These are phyloP conservation scores for Amphipyra berbera DNA, from an alignment of 2,888 invertebrate species.

Conservation along the genomic window DNA sequence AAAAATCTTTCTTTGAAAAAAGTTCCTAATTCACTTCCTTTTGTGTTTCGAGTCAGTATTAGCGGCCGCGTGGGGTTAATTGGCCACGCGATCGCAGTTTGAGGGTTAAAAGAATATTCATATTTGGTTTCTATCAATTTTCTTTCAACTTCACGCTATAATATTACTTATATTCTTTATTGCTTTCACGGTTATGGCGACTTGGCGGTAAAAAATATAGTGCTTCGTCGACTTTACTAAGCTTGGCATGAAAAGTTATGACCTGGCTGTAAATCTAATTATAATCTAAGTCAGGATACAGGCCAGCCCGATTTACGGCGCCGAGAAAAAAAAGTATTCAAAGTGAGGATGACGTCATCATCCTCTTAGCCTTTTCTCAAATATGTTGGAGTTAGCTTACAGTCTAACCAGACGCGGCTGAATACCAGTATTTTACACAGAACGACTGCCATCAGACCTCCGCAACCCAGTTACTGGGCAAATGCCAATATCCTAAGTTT, in stretches of 20 bases:
- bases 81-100: constrained; percentile 61
- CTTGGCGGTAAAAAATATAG: constrained; percentile 23
- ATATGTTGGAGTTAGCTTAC: too few relatives aligned
- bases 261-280: constrained; percentile 50
- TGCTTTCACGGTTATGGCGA: constrained; percentile 21
- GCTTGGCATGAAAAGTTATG: constrained; percentile 43
- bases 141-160: constrained; percentile 21
- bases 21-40: constrained; percentile 55
- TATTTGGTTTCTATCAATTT: constrained; percentile 49
- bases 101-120: constrained; percentile 49
- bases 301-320: constrained; percentile 30
- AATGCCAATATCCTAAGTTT: too few relatives aligned
- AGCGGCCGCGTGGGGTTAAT: constrained; percentile 52
- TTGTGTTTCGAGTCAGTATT: constrained; percentile 49
- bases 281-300: constrained; percentile 40
- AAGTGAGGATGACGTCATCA: too few relatives aligned
- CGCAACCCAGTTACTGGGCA: too few relatives aligned
- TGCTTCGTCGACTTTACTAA: constrained; percentile 31
- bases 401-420: too few relatives aligned
- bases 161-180: constrained; percentile 20
- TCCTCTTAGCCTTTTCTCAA: too few relatives aligned
- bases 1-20: constrained; percentile 26
- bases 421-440: too few relatives aligned
- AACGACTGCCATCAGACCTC: too few relatives aligned
- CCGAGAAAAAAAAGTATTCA: constrained; percentile 19